Conservation (phyloP, 2,888 invertebrate species). For the Xanthia togata region DNA sequence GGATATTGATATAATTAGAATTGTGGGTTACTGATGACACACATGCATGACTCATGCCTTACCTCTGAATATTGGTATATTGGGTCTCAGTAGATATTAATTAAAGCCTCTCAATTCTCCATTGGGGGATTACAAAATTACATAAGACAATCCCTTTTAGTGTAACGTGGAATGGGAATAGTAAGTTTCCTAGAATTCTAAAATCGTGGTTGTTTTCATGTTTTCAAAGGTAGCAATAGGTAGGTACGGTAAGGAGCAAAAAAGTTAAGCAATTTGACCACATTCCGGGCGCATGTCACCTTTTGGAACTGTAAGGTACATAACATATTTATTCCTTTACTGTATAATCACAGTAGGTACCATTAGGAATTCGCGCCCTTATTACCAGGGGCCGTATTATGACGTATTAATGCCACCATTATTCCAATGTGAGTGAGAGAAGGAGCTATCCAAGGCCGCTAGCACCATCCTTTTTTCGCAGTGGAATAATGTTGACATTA, state of each 20-base stretch:
- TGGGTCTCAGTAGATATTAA: conserved; percentile 1
- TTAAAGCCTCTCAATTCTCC: not conserved
- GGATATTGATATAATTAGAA: conserved; percentile 24
- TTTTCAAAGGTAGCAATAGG: not conserved
- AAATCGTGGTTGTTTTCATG: conserved; percentile 2
- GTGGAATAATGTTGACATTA: too few relatives aligned
- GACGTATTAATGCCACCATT: too few relatives aligned
- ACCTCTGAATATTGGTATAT: conserved; percentile 13
- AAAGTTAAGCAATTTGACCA: not conserved
- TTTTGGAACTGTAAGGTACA: not conserved
- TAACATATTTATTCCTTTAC: not conserved
- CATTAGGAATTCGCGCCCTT: not conserved
- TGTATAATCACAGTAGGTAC: not conserved
- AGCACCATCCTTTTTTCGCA: too few relatives aligned
- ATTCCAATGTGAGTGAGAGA: too few relatives aligned
- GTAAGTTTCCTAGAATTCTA: not conserved
- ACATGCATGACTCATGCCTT: not conserved
- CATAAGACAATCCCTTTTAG: too few relatives aligned
- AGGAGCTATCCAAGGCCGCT: too few relatives aligned
- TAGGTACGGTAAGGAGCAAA: not conserved
- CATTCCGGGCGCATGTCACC: not conserved
- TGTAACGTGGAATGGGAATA: not conserved
- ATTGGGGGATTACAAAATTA: not conserved
- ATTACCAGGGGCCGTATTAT: too few relatives aligned
- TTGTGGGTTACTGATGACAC: conserved; percentile 10